These are phyloP conservation scores for Aricia artaxerxes DNA, from an alignment of 2,888 invertebrate genomes.

Conservation along the genomic window DNA sequence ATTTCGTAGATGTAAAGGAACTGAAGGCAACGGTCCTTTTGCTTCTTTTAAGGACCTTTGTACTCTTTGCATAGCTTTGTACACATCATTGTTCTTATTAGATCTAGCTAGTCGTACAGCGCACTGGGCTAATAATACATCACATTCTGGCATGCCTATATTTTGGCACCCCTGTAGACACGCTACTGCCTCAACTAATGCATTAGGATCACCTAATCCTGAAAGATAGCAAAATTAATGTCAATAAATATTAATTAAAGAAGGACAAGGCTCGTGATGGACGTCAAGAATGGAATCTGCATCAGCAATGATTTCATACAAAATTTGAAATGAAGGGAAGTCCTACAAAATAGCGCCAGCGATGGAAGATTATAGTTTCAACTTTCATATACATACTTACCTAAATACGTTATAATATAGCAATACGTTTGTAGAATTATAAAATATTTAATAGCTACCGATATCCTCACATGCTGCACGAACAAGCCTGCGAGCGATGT, in stretches of 20 bases:
- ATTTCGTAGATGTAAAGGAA: conserved; percentile 89
- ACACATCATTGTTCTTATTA: conserved; percentile 85
- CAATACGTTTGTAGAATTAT: neutral
- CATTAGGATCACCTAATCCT: conserved; percentile 85
- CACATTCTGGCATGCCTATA: conserved; percentile 90
- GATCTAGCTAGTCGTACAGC: conserved; percentile 88
- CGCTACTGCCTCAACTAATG: conserved; percentile 84
- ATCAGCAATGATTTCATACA: no score
- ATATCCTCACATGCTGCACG: conserved; percentile 89
- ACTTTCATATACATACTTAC: no score
- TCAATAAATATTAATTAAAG: no score
- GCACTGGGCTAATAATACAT: conserved; percentile 88
- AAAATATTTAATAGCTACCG: conserved; percentile 62
- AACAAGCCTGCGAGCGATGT: conserved; percentile 87
- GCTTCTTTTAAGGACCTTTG: conserved; percentile 80
- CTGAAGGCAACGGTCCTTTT: conserved; percentile 85
- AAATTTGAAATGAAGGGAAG: no score
- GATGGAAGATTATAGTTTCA: no score
- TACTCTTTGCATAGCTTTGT: conserved; percentile 81
- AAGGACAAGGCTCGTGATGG: neutral
- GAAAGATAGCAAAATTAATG: conserved; percentile 31
- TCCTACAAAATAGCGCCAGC: no score
- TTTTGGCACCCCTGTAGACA: conserved; percentile 90
- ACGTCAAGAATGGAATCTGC: no score
- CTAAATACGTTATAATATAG: no score